Percentiles rank a stretch among this genome's conserved stretches.
phyloP scores from a whole-genome alignment of 2,888 invertebrate genomes.

The Apeira syringaria region DNA sequence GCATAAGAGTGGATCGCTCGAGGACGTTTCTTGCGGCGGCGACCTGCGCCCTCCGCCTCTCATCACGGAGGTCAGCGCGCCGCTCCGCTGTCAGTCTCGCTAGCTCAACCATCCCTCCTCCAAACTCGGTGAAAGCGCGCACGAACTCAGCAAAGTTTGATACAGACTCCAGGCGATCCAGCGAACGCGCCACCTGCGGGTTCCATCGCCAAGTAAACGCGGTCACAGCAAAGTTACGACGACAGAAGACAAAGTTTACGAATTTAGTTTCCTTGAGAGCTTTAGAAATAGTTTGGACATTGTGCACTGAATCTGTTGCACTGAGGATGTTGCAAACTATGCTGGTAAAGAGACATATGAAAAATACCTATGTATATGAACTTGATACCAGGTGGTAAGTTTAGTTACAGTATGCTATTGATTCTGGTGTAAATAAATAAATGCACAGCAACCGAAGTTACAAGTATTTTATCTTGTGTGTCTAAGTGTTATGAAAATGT shows the following conservation, averaged over 20 bases:
- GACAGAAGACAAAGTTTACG: constrained; percentile 29
- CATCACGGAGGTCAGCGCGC: constrained; percentile 95
- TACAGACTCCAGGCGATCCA: constrained; percentile 93
- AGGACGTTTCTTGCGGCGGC: constrained; percentile 97
- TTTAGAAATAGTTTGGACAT: constrained; percentile 23
- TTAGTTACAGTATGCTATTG: too few relatives aligned
- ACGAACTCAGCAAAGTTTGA: constrained; percentile 98
- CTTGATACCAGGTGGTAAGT: too few relatives aligned
- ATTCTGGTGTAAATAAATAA: too few relatives aligned
- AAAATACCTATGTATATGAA: too few relatives aligned
- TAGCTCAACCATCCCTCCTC: constrained; percentile 98
- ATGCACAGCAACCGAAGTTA: too few relatives aligned
- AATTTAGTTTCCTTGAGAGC: constrained; percentile 30
- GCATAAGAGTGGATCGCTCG: constrained; percentile 97
- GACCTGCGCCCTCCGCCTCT: constrained; percentile 97
- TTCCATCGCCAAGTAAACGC: constrained; percentile 31
- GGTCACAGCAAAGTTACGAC: constrained; percentile 22
- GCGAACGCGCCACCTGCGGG: constrained; percentile 88
- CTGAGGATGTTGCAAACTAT: constrained; percentile 10
- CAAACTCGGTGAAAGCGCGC: constrained; percentile 98
- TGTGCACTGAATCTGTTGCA: constrained; percentile 20
- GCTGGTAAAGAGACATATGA: too few relatives aligned
- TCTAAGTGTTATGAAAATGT: too few relatives aligned
- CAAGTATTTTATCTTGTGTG: too few relatives aligned
- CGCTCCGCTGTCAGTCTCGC: constrained; percentile 95